A percentile compares a stretch with the other conserved stretches of the same genome.
Conservation (phyloP, 2,113 vertebrate genomes). For the Silurus asotus region DNA sequence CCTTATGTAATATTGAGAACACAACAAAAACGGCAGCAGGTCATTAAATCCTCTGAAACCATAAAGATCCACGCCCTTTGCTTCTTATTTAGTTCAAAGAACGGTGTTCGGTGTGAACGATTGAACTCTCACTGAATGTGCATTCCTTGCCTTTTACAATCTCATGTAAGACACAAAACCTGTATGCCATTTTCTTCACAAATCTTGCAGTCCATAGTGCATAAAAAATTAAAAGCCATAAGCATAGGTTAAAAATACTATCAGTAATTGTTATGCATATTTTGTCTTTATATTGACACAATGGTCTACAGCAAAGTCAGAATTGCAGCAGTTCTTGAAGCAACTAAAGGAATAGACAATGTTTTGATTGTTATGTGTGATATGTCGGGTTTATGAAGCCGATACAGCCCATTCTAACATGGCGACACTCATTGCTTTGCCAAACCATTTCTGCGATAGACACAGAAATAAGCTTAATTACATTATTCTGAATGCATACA, state of each 20-base stretch:
- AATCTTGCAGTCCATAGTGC: neutral
- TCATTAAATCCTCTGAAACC: neutral
- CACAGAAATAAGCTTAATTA: constrained; percentile 15
- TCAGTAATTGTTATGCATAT: neutral
- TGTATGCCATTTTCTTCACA: neutral
- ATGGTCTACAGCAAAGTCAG: constrained; percentile 18
- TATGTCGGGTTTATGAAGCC: neutral
- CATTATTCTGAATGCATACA: constrained; percentile 7
- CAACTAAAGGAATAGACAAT: neutral
- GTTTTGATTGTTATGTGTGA: neutral
- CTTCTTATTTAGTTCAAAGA: neutral
- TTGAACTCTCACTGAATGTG: neutral
- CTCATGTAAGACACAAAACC: neutral
- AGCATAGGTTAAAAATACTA: neutral
- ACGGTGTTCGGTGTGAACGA: neutral
- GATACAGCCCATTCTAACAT: neutral
- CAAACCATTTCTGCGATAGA: neutral
- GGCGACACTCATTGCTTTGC: neutral
- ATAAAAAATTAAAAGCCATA: neutral
- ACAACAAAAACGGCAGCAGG: neutral
- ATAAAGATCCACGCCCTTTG: neutral
- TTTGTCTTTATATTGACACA: constrained; percentile 2
- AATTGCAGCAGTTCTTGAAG: neutral
- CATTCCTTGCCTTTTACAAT: neutral
- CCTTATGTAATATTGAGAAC: neutral